phyloP scores from a whole-genome alignment of 2,113 vertebrate genomes.

The Chionomys nivalis region DNA sequence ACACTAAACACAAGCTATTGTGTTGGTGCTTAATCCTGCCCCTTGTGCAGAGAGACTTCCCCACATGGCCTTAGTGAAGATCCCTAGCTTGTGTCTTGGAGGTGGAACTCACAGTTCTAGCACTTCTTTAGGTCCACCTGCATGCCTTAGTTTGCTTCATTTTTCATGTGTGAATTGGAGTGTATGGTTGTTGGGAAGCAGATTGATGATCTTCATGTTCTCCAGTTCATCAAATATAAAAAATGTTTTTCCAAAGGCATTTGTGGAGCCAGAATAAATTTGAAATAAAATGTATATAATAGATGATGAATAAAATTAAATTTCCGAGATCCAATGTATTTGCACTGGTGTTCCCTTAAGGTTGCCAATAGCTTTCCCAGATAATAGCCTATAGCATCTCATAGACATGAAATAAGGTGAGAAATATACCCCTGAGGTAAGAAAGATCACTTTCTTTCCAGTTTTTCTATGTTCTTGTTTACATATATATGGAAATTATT shows the following conservation, averaged over 20 bases:
- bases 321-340: background rate
- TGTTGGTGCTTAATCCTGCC: background rate
- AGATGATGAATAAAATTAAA: background rate
- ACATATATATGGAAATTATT: background rate
- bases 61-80: too few relatives aligned
- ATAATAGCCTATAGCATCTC: background rate
- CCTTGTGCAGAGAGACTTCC: background rate
- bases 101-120: background rate
- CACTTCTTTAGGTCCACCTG: background rate
- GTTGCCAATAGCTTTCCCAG: background rate
- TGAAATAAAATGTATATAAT: background rate
- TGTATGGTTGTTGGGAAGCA: background rate
- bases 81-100: background rate
- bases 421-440: background rate
- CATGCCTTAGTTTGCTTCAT: background rate
- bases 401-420: background rate
- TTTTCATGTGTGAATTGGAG: background rate
- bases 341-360: background rate
- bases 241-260: background rate
- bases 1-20: background rate
- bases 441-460: background rate
- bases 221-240: background rate
- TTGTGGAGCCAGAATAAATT: background rate
- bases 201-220: background rate
- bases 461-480: background rate